Base-by-base conservation (phyloP, 1,140 invertebrate species). In the Vollenhovia emeryi region DNA sequence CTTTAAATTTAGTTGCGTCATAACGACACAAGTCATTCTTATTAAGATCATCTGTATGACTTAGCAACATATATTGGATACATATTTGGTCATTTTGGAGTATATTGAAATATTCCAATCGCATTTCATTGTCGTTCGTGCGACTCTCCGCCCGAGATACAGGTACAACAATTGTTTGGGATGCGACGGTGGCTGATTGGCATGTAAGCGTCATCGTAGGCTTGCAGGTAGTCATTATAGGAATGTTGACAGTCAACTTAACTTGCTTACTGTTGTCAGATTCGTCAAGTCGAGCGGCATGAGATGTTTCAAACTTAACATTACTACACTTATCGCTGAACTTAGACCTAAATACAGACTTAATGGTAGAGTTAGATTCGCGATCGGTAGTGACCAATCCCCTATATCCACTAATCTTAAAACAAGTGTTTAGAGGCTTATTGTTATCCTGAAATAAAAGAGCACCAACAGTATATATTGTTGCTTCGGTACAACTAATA, bases 401-500 rank as follows among this genome's bases (percentile, higher is more conserved):
- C 57, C 86, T 71, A 87, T 87, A 79, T 33, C 76, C 75, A 87
- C 50, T 89, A 80, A 84, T 91, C 92, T 94, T 94, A 94, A 92
- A 93, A 93, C 92, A 94, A 95, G 90, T 91, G 90, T 94, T 94
- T 93, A 93, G 92, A 93, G 92, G 94, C 94, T 94, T 95, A 95
- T 93, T 91, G 90, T 95, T 95, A 95, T 95, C 94, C 94, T 94
- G 94, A 95, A 95, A 94, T 94, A 93, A 95, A 95, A 95, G 94
- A 95, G 94, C 94, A 95, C 94, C 94, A 95, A 95, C 94, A 95
- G 94, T 95, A 94, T 93, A 95, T 92, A 95, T 95, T 95, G 94
- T 95, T 95, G 94, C 94, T 95, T 94, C 92, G 93, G 93, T 94
- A 94, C 92, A 91, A 92, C 93, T 94, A 95, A 95, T 94, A 95